Evolutionary conservation across 30 jellyfish, hydroid and myxozoan species (phyloP), one percentile per base, ranked within the genome.

Genomic region (Nemopilema nomurai): DNA sequence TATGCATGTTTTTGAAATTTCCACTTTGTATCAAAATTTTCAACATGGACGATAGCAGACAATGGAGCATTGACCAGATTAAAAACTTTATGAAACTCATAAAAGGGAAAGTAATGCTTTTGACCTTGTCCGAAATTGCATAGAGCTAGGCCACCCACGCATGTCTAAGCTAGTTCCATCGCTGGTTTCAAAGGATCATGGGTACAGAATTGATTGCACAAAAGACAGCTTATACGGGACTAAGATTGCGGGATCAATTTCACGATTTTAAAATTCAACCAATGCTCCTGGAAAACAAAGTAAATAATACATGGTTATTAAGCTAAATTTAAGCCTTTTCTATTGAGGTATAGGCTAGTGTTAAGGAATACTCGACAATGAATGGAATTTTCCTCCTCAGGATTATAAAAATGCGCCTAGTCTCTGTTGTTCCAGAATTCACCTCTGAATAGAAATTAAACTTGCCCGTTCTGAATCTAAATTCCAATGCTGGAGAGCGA

Each of bases 121-220:
- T 74, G 93, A 84, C 87, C 87, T 79, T 41, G 31, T 62, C 73
- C 21, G 23, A 66, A 80, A 66, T 64, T 23, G 82, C 32, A 63
- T 3, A 25, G 74, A 33, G 65, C 49, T 62, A 77, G 76, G 87
- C 87, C 87, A 57, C 87, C 87, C 76, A 62, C 87, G 87, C 69
- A 66, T 52, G 76, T 77, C 87, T 77, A 62, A 27, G 71, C 24
- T 75, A 31, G 69, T 73, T 18, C 70, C 71, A 73, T 73, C 50
- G 51, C 9, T 21, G 33, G 77, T 21, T 21, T 67, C 77, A 67
- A 67, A 20, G 77, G 69, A 31, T 73, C 83, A 8, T 18, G 83
- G 69, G 69, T 20, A 73, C 49, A 28, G 83, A 73, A 30, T 33
- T 21, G 77, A 67, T 30, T 67, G 77, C 24, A 23, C 20, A 67